These are phyloP conservation scores for Dendrolimus kikuchii DNA, from an alignment of 1,140 invertebrate species.

Conservation along the genomic window DNA sequence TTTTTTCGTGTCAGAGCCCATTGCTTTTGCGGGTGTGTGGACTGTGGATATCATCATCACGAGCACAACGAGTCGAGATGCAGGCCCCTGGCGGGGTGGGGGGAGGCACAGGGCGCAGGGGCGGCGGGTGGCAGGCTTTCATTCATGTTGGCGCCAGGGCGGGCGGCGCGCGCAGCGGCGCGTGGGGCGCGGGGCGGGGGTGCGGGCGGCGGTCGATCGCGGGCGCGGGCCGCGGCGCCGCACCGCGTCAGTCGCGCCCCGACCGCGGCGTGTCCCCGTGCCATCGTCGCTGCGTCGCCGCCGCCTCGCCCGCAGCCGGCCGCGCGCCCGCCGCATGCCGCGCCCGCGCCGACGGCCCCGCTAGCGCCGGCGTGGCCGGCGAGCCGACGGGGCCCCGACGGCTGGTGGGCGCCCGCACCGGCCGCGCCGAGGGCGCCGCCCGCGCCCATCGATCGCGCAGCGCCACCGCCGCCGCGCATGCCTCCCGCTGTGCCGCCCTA, in stretches of 20 bases:
- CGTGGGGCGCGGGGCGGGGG: constrained; percentile 15
- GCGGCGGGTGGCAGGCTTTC: too few species aligned
- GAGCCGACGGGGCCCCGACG: constrained; percentile 32
- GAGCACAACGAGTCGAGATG: too few species aligned
- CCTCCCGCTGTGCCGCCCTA: constrained; percentile 8
- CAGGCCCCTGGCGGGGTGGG: too few species aligned
- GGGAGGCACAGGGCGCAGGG: constrained; percentile 8
- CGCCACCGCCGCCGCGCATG: constrained; percentile 8
- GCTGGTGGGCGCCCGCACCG: constrained; percentile 25
- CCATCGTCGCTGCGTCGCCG: constrained; percentile 23
- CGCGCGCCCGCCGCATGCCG: constrained; percentile 37
- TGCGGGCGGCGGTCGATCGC: constrained; percentile 15
- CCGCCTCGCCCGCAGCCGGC: constrained; percentile 19
- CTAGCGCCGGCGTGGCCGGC: constrained; percentile 48
- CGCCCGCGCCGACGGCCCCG: constrained; percentile 41
- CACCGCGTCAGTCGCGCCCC: constrained; percentile 38
- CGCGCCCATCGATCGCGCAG: constrained; percentile 10
- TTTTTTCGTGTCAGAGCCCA: too few species aligned
- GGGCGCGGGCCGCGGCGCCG: constrained; percentile 13
- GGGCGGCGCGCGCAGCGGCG: constrained; percentile 16
- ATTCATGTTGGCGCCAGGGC: background rate
- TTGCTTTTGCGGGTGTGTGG: too few species aligned
- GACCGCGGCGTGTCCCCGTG: constrained; percentile 31
- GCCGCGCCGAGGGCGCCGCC: constrained; percentile 2
- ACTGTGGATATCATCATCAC: too few species aligned